Evolutionary conservation across 1,140 invertebrate species (phyloP).

Genomic region (Zelostemma sp.): DNA sequence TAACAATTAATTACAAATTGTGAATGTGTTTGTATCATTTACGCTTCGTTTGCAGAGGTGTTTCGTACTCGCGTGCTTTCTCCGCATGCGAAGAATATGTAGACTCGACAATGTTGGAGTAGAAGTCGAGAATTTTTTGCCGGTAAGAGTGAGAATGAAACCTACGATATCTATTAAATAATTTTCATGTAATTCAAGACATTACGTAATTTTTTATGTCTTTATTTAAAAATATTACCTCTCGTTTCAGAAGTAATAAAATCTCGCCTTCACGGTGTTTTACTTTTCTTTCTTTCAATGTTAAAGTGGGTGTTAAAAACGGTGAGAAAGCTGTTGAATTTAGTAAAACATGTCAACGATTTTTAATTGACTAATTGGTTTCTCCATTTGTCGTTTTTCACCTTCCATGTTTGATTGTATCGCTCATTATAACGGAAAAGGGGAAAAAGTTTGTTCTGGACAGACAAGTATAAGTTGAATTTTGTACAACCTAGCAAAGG

Average conservation of each 20-base stretch:
- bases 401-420: neutral
- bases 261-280: conserved; percentile 9
- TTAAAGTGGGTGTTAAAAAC: no score
- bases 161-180: conserved; percentile 34
- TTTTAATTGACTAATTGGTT: no score
- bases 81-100: conserved; percentile 29
- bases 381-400: neutral
- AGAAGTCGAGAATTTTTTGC: conserved; percentile 34
- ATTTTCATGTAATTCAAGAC: conserved; percentile 24
- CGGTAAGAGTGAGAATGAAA: conserved; percentile 35
- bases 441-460: conserved; percentile 18
- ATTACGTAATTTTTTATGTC: conserved; percentile 30
- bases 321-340: no score
- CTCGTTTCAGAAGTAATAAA: neutral
- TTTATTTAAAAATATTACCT: conserved; percentile 12
- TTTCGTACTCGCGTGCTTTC: conserved; percentile 26
- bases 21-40: conserved; percentile 11
- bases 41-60: conserved; percentile 8
- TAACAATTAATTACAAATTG: conserved; percentile 29
- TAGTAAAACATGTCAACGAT: no score
- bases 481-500: conserved; percentile 36
- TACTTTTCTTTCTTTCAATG: conserved; percentile 13
- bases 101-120: conserved; percentile 21
- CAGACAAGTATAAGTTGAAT: conserved; percentile 19
- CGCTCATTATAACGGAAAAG: conserved; percentile 6